Evolutionary conservation across 2,888 invertebrate species (phyloP).

Genomic region (Ethmia dodecea): DNA sequence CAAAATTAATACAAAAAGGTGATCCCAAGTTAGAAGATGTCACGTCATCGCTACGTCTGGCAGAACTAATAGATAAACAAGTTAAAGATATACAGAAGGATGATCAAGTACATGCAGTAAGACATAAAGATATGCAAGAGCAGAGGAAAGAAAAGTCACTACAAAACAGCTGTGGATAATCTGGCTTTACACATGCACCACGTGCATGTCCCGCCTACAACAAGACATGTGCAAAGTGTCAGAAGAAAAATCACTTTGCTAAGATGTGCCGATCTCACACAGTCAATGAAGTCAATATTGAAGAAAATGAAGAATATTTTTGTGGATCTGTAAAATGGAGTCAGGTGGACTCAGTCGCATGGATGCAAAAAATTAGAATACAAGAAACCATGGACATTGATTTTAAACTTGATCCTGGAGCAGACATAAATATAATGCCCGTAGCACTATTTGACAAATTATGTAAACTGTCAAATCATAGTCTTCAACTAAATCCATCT

Average conservation of each 20-base stretch:
- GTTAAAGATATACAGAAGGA: neutral
- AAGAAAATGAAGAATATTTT: neutral
- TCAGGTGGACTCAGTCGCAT: neutral
- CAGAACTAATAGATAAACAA: neutral
- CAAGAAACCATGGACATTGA: neutral
- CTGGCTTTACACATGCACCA: neutral
- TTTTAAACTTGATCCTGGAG: neutral
- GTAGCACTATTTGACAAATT: neutral
- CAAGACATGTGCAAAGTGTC: constrained; percentile 3
- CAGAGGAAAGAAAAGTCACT: no score
- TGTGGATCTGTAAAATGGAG: neutral
- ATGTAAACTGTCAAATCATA: neutral
- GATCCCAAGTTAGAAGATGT: neutral
- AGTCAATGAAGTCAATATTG: neutral
- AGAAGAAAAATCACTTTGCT: constrained; percentile 4
- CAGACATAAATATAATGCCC: neutral
- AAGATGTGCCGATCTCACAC: neutral
- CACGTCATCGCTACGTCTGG: neutral
- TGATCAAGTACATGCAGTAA: neutral
- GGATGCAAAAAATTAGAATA: neutral
- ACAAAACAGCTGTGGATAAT: constrained; percentile 2
- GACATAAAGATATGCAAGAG: neutral
- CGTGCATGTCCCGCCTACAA: constrained; percentile 4
- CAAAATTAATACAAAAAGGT: neutral
- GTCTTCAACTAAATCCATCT: neutral